A percentile compares a stretch with the other conserved stretches of the same genome.
These are phyloP conservation scores for Arrhamphus sclerolepis DNA, from an alignment of 2,797 vertebrate genomes.

Conservation along the genomic window DNA sequence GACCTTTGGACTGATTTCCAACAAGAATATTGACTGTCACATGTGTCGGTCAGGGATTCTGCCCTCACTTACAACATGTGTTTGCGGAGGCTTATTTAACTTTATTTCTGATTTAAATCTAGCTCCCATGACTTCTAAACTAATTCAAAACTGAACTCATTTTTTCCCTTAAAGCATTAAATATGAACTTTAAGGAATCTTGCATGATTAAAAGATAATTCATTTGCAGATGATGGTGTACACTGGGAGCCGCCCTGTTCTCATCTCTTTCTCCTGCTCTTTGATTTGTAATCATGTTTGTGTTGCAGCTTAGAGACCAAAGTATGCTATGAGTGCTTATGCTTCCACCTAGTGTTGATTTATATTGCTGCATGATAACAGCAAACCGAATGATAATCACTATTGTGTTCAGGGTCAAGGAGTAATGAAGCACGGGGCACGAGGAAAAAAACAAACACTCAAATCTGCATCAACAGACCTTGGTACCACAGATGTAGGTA, in stretches of 20 bases:
- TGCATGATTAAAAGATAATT: no score
- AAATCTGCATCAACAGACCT: conserved; percentile 97
- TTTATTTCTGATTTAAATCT: no score
- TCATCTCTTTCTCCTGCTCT: not conserved
- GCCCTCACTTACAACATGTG: not conserved
- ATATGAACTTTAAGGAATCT: no score
- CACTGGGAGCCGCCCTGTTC: no score
- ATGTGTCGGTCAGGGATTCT: no score
- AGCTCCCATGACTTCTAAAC: no score
- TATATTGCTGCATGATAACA: conserved; percentile 15
- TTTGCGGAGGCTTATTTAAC: no score
- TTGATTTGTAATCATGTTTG: not conserved
- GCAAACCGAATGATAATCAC: not conserved
- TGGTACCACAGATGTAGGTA: conserved; percentile 93
- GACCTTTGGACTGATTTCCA: not conserved
- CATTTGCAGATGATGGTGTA: no score
- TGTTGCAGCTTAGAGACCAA: not conserved
- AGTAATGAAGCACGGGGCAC: conserved; percentile 90
- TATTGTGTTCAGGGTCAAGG: conserved; percentile 83
- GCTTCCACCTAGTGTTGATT: conserved; percentile 37
- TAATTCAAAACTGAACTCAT: no score
- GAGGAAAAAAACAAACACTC: conserved; percentile 93
- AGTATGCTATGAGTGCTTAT: not conserved
- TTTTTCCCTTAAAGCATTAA: no score
- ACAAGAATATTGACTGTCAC: no score